Percentiles rank a stretch among this genome's conserved stretches.
Evolutionary conservation across 2,888 invertebrate species (phyloP).

Genomic region (Notocelia uddmanniana): DNA sequence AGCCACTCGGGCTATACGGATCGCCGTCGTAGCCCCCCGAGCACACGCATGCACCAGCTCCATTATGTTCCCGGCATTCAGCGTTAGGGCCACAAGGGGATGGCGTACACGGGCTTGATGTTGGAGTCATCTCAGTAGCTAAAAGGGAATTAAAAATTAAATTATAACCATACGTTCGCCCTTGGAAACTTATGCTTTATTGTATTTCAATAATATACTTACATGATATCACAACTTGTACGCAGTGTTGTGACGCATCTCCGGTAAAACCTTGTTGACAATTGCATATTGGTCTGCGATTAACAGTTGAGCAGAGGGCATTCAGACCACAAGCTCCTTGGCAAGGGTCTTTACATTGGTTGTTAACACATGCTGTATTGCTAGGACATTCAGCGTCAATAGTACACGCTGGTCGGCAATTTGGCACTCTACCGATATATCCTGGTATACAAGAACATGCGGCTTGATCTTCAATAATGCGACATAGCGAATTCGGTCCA

Average conservation of each 20-base stretch:
- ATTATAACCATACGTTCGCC: neutral
- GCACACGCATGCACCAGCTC: slow-evolving; percentile 94
- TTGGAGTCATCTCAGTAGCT: slow-evolving; percentile 88
- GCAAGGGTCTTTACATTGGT: slow-evolving; percentile 94
- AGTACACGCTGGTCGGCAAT: slow-evolving; percentile 94
- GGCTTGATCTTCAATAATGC: slow-evolving; percentile 92
- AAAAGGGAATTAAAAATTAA: slow-evolving; percentile 56
- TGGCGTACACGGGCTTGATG: slow-evolving; percentile 91
- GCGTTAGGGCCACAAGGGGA: slow-evolving; percentile 95
- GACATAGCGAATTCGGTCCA: slow-evolving; percentile 93
- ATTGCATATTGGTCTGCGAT: slow-evolving; percentile 92
- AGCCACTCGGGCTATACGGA: slow-evolving; percentile 90
- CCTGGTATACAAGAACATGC: slow-evolving; percentile 93
- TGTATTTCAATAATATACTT: slow-evolving; percentile 52
- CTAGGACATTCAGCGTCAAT: slow-evolving; percentile 93
- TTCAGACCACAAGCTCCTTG: slow-evolving; percentile 91
- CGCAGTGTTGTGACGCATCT: slow-evolving; percentile 90
- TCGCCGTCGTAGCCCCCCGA: slow-evolving; percentile 92
- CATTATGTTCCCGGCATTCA: slow-evolving; percentile 92
- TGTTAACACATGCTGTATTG: slow-evolving; percentile 92
- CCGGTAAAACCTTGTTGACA: slow-evolving; percentile 94
- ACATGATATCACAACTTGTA: slow-evolving; percentile 82
- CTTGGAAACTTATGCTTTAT: neutral
- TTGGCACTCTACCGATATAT: slow-evolving; percentile 94
- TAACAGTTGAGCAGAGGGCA: slow-evolving; percentile 93